phyloP scores from a whole-genome alignment of 2,797 vertebrate species.

The Pipistrellus pygmaeus region DNA sequence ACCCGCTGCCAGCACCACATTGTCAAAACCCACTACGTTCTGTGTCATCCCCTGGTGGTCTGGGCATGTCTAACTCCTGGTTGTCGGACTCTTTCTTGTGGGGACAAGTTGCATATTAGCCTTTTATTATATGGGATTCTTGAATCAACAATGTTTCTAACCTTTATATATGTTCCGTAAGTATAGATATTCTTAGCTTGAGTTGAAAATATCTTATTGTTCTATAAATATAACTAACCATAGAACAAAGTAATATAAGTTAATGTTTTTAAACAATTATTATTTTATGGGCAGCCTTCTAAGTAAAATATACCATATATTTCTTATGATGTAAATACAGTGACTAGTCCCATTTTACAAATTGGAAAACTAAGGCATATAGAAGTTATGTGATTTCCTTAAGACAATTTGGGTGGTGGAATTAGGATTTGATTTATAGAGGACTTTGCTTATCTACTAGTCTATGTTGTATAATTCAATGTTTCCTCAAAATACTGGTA shows the following conservation, averaged over 20 bases:
- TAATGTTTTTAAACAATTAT: conserved; percentile 17
- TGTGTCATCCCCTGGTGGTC: too few relatives aligned
- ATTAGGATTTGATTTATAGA: not conserved
- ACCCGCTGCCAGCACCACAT: too few relatives aligned
- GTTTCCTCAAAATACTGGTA: not conserved
- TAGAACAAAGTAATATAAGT: not conserved
- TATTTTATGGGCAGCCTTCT: not conserved
- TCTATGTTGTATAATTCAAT: not conserved
- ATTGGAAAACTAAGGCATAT: not conserved
- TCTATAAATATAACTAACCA: not conserved
- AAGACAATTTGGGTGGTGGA: not conserved
- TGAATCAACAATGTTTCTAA: not conserved
- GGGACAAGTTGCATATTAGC: too few relatives aligned
- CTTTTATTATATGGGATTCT: too few relatives aligned
- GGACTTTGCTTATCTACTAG: not conserved
- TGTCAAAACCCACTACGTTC: too few relatives aligned
- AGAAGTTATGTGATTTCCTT: not conserved
- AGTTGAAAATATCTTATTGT: conserved; percentile 36
- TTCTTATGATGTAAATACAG: not conserved
- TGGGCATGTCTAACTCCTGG: too few relatives aligned
- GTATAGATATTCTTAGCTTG: not conserved
- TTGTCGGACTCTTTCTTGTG: too few relatives aligned
- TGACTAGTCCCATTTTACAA: not conserved
- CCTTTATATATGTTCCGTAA: not conserved
- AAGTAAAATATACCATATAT: not conserved